Base-by-base conservation (phyloP, 2,113 vertebrate species). In the Corythoichthys intestinalis region DNA sequence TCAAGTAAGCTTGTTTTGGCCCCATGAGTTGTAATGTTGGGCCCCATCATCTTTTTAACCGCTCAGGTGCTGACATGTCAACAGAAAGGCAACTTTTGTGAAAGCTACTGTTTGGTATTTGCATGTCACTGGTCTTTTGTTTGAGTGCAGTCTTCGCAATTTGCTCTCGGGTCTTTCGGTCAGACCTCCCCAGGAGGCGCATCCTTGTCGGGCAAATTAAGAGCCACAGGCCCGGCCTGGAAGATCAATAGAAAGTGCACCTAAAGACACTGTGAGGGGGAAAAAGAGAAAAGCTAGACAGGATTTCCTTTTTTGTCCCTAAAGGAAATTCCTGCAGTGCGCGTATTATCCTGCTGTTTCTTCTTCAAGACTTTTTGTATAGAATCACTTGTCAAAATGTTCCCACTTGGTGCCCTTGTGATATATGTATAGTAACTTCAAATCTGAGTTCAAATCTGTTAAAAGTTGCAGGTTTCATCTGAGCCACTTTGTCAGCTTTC, bases 91-190 rank as follows among this genome's bases (percentile, higher is more conserved):
- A 28, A 52, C 44, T 60, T 28, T 63, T 72, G 28, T 56, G 46
- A 71, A 81, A 37, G 54, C 49, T 76, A 7, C 17, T 77, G 73
- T 71, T 76, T 49, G 20, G 52, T 78, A 80, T 87, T 84, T 89
- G 74, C 85, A 81, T 74, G 47, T 77, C 70, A 62, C 63, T 73
- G 58, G 76, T 37, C 39, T 46, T 83, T 83, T 85, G 85, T 74
- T 83, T 79, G 57, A 72, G 17, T 1, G 28, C 62, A 69, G 37
- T 52, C n/a, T 70, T 71, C 50, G 34, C 13, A 20, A 41, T 79
- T 73, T 72, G 49, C 54, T 60, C 66, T 59, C 59, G 39, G 56
- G 61, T 57, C 65, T 71, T 7, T 44, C 9, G 57, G 28, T 54
- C 57, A 46, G 65, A 74, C 82, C 69, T 70, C 78, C 80, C 80